phyloP scores from a whole-genome alignment of 2,888 invertebrate species.

The Chaitophorus viminalis region DNA sequence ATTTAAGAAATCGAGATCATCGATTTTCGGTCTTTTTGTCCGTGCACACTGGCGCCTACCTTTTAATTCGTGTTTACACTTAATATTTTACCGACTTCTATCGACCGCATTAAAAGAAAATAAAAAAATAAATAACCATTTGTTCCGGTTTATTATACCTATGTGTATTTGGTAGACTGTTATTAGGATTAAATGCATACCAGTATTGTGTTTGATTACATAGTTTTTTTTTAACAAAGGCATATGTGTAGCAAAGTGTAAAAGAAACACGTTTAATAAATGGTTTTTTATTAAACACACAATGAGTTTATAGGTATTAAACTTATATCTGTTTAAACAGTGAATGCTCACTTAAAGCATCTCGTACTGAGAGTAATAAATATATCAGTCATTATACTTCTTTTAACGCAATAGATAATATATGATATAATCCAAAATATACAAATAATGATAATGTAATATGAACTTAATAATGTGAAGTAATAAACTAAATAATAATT shows the following conservation, averaged over 20 bases:
- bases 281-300: neutral
- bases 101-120: neutral
- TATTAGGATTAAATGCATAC: slow-evolving; percentile 44
- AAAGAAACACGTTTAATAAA: slow-evolving; percentile 17
- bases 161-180: slow-evolving; percentile 7
- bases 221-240: slow-evolving; percentile 49
- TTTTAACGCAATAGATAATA: too few relatives aligned
- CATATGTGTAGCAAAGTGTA: neutral
- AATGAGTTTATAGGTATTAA: neutral
- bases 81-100: slow-evolving; percentile 19
- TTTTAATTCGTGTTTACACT: slow-evolving; percentile 60
- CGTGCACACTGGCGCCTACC: slow-evolving; percentile 53
- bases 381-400: too few relatives aligned
- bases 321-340: neutral
- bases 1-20: slow-evolving; percentile 44
- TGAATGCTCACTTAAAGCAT: neutral
- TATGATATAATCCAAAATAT: too few relatives aligned
- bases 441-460: too few relatives aligned
- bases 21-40: slow-evolving; percentile 48
- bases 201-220: slow-evolving; percentile 52
- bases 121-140: slow-evolving; percentile 33
- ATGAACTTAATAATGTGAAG: too few relatives aligned
- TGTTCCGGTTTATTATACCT: slow-evolving; percentile 57
- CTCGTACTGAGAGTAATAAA: neutral
- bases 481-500: too few relatives aligned